phyloP scores from a whole-genome alignment of 2,797 vertebrate genomes.

The Microcaecilia unicolor region DNA sequence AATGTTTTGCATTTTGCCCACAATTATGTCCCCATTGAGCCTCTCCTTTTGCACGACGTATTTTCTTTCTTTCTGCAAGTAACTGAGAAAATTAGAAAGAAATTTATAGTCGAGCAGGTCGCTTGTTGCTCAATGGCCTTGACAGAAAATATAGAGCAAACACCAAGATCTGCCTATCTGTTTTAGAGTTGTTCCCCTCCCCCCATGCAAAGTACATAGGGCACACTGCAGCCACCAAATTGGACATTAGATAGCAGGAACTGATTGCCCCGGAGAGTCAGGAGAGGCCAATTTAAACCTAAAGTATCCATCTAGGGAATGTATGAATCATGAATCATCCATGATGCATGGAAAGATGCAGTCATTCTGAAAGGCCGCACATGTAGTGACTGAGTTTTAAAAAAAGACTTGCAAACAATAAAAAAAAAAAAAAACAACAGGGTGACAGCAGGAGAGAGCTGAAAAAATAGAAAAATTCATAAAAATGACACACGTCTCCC shows the following conservation, averaged over 20 bases:
- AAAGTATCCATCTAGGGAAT: slow-evolving; percentile 22
- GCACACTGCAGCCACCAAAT: slow-evolving; percentile 21
- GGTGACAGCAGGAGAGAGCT: too few species aligned
- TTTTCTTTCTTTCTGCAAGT: slow-evolving; percentile 15
- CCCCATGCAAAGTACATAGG: slow-evolving; percentile 14
- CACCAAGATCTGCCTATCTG: slow-evolving; percentile 21
- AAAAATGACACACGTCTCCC: slow-evolving; percentile 18
- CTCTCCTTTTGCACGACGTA: slow-evolving; percentile 11
- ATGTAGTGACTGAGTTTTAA: slow-evolving; percentile 29
- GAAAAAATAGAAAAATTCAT: slow-evolving; percentile 47
- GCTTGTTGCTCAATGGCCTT: slow-evolving; percentile 20
- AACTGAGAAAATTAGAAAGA: slow-evolving; percentile 37
- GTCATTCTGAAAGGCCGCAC: slow-evolving; percentile 34
- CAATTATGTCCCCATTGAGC: slow-evolving; percentile 17
- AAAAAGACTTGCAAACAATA: slow-evolving; percentile 13
- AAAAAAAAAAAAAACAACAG: too few species aligned
- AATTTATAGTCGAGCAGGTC: slow-evolving; percentile 20
- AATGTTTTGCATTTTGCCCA: slow-evolving; percentile 11
- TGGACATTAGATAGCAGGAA: slow-evolving; percentile 29
- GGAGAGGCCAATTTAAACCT: slow-evolving; percentile 30
- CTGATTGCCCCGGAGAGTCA: slow-evolving; percentile 22
- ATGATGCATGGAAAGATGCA: slow-evolving; percentile 27
- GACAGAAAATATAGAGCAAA: slow-evolving; percentile 23
- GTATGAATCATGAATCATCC: slow-evolving; percentile 31
- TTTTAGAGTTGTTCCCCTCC: slow-evolving; percentile 29